Conservation (phyloP, 2,113 vertebrate species). For the Maccullochella peelii region DNA sequence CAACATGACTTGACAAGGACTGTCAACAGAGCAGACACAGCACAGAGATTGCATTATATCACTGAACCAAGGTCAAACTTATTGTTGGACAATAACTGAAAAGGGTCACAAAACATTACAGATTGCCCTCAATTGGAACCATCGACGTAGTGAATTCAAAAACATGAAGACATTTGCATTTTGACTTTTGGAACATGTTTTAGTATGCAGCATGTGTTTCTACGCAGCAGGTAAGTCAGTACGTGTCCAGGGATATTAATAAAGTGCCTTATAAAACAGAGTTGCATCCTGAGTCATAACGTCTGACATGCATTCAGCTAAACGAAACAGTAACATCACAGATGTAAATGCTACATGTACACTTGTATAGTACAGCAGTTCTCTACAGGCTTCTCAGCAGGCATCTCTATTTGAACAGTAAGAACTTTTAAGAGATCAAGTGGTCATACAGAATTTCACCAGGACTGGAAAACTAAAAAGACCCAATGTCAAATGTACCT, state of each 20-base stretch:
- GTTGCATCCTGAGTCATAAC: conserved; percentile 52
- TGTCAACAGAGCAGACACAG: conserved; percentile 42
- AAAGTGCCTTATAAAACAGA: conserved; percentile 62
- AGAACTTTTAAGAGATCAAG: conserved; percentile 32
- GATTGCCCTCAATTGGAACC: background rate
- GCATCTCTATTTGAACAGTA: conserved; percentile 20
- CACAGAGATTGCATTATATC: background rate
- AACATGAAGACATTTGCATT: background rate
- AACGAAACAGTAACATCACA: background rate
- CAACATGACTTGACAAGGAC: conserved; percentile 32
- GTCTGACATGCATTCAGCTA: conserved; percentile 20
- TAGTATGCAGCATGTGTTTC: conserved; percentile 23
- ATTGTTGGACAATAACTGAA: background rate
- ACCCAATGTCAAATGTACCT: background rate
- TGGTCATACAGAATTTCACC: conserved; percentile 14
- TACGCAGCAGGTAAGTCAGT: conserved; percentile 28
- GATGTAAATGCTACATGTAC: conserved; percentile 37
- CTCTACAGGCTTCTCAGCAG: conserved; percentile 18
- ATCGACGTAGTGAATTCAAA: conserved; percentile 4
- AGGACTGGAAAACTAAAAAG: background rate
- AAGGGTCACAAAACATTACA: background rate
- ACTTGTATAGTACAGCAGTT: conserved; percentile 20
- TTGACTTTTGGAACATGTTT: background rate
- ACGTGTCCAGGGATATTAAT: conserved; percentile 19
- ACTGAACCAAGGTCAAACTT: conserved; percentile 4